Conservation (phyloP, 2,113 vertebrate genomes). For the Leptobrachium leishanense region DNA sequence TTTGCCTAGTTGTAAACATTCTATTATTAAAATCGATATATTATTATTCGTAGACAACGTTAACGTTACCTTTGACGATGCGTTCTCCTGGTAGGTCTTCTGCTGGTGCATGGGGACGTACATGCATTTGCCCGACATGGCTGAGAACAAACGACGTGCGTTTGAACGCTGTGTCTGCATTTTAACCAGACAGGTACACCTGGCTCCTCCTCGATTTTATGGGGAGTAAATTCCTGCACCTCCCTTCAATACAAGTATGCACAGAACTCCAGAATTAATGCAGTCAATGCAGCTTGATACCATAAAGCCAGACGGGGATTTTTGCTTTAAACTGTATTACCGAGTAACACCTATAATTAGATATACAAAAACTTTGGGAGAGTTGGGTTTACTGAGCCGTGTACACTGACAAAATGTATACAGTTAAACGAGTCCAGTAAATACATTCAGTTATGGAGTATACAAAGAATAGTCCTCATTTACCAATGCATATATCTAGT, state of each 20-base stretch:
- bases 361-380: background rate
- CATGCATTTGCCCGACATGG: background rate
- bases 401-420: background rate
- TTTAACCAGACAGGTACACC: background rate
- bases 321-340: background rate
- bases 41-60: no score
- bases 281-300: background rate
- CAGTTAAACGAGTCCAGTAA: background rate
- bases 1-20: no score
- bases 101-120: background rate
- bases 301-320: background rate
- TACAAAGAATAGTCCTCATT: no score
- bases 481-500: no score
- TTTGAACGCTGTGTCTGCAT: background rate
- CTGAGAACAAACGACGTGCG: background rate
- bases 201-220: background rate
- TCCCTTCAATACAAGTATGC: slow-evolving; percentile 18
- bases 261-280: background rate
- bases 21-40: no score
- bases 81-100: background rate
- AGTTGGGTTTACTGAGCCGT: no score
- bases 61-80: background rate
- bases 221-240: background rate
- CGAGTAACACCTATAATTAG: background rate
- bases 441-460: no score